phyloP scores from a whole-genome alignment of 2,888 invertebrate genomes.

The Patella caerulea region DNA sequence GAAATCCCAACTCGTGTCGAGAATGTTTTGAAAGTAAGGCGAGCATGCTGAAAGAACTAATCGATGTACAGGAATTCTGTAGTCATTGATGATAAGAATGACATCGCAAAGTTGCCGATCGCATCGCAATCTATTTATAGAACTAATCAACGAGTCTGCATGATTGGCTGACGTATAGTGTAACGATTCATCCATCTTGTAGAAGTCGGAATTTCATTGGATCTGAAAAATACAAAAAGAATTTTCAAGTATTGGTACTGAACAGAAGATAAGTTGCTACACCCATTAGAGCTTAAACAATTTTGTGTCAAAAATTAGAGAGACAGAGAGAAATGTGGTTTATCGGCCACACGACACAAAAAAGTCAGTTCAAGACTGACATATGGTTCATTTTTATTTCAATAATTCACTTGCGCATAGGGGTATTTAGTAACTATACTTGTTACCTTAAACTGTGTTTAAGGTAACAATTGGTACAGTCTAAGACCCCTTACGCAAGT shows the following conservation, averaged over 20 bases:
- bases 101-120: conserved; percentile 47
- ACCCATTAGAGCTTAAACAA: not conserved
- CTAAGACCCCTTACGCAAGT: no score
- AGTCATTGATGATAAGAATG: conserved; percentile 37
- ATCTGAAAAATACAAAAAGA: not conserved
- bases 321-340: not conserved
- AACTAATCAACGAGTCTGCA: conserved; percentile 41
- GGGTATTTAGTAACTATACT: no score
- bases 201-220: not conserved
- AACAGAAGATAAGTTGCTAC: not conserved
- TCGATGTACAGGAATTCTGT: conserved; percentile 44
- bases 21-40: conserved; percentile 44
- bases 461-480: no score
- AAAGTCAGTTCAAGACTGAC: no score
- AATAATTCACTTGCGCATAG: no score
- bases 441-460: no score
- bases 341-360: no score
- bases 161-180: conserved; percentile 52
- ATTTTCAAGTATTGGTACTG: not conserved
- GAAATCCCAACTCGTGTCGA: conserved; percentile 29
- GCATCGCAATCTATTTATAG: conserved; percentile 45
- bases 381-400: no score
- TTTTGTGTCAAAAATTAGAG: not conserved
- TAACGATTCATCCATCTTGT: conserved; percentile 42
- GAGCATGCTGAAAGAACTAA: conserved; percentile 47